Conservation (phyloP, 2,797 vertebrate species). For the Xiphophorus birchmanni region DNA sequence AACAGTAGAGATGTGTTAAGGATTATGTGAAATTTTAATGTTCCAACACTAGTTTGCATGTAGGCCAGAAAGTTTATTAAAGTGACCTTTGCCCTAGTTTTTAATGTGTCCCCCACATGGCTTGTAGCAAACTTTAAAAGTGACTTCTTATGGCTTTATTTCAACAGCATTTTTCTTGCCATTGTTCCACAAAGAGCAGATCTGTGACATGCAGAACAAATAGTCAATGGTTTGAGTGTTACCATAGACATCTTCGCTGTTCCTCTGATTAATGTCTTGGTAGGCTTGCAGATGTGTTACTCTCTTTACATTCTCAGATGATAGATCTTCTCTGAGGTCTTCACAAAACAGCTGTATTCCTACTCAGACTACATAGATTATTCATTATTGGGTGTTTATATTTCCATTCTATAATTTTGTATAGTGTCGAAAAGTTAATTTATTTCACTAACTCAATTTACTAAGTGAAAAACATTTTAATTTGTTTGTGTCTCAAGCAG, state of each 20-base stretch:
- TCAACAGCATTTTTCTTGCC: neutral
- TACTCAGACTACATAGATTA: neutral
- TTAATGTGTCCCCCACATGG: neutral
- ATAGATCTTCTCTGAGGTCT: neutral
- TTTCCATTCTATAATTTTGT: neutral
- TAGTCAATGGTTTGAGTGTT: neutral
- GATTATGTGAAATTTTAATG: neutral
- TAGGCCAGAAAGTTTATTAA: neutral
- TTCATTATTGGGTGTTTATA: neutral
- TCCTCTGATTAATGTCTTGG: neutral
- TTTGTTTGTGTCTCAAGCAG: conserved; percentile 22
- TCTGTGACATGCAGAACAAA: neutral
- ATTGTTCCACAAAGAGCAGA: neutral
- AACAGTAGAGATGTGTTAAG: neutral
- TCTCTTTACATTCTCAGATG: neutral
- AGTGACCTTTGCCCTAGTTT: neutral
- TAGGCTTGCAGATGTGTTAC: neutral
- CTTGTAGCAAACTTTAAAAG: neutral
- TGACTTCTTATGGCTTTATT: neutral
- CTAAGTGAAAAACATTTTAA: neutral
- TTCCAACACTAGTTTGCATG: neutral
- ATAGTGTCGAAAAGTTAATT: neutral
- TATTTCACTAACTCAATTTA: neutral
- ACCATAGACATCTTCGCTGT: neutral
- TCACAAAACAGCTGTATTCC: neutral